Percentiles rank a stretch among this genome's conserved stretches.
These are phyloP conservation scores for Periphyllus acericola DNA, from an alignment of 2,888 invertebrate genomes.

Conservation along the genomic window DNA sequence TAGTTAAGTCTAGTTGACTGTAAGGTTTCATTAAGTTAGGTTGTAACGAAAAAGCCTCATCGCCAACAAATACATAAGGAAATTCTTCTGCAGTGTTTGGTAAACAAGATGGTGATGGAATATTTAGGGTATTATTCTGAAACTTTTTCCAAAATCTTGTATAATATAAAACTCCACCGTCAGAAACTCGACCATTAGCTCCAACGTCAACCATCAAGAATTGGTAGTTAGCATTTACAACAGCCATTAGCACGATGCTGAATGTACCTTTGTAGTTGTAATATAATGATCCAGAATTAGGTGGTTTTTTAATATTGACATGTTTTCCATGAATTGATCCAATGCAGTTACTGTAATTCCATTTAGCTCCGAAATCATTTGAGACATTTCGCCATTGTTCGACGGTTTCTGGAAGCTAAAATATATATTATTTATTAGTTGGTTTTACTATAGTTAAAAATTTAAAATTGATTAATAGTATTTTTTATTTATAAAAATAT, in stretches of 20 bases:
- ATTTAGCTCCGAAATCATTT: slow-evolving; percentile 61
- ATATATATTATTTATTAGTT: too few relatives aligned
- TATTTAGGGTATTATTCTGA: slow-evolving; percentile 17
- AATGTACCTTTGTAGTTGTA: slow-evolving; percentile 65
- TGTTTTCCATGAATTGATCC: slow-evolving; percentile 66
- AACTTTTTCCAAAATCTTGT: slow-evolving; percentile 56
- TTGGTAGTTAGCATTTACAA: slow-evolving; percentile 65
- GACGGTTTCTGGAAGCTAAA: too few relatives aligned
- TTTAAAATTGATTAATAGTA: too few relatives aligned
- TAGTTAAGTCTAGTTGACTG: slow-evolving; percentile 50
- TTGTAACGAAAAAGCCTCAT: slow-evolving; percentile 54
- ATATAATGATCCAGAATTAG: slow-evolving; percentile 64
- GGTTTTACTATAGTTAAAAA: too few relatives aligned
- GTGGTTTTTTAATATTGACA: slow-evolving; percentile 65
- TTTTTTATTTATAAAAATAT: too few relatives aligned
- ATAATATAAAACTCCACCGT: slow-evolving; percentile 61
- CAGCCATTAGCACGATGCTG: slow-evolving; percentile 65
- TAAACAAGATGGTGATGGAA: slow-evolving; percentile 35
- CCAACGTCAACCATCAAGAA: slow-evolving; percentile 63
- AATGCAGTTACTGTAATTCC: slow-evolving; percentile 66
- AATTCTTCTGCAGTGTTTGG: slow-evolving; percentile 10
- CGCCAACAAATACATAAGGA: slow-evolving; percentile 56
- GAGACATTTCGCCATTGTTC: too few relatives aligned
- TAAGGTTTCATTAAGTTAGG: slow-evolving; percentile 57
- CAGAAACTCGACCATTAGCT: slow-evolving; percentile 60